Evolutionary conservation across 2,888 invertebrate genomes (phyloP), one percentile per base, ranked within the genome.

Genomic region (Eupeodes luniger): DNA sequence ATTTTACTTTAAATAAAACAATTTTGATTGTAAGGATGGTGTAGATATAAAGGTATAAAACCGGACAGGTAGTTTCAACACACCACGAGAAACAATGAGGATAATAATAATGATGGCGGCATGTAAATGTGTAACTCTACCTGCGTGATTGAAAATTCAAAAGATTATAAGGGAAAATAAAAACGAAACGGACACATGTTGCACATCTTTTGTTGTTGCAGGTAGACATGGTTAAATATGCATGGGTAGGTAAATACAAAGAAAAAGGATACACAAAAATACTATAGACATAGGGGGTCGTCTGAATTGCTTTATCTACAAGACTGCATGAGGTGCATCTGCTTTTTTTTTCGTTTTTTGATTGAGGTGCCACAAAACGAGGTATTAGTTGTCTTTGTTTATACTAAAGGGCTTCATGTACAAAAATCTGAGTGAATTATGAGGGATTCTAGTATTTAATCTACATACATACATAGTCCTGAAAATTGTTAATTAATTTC

Each of bases 71-170:
- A 59, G 47, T 49, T 59, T 7, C 59, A 36, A 4, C 47, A 16
- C n/a, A 34, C 1, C 14, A 70, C 36, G n/a, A 47, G 62, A 44
- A 59, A 66, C 27, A 27, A 49, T 49, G 66, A 66, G 47, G 14
- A 55, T 51, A 34, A 53, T 81, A 14, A 53, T 81, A 16, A 27
- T 70, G 10, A 47, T 47, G 34, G 69, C 51, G 66, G 53, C 53
- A 66, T 80, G 53, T 75, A 69, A 81, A 85, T 82, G 80, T 40
- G 80, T 40, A 72, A 72, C 57, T 67, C 67, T 84, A 88, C 87
- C 87, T 88, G 87, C 77, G 87, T 88, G 87, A 84, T 84, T 83
- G 51, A 75, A 82, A 74, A 59, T 72, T 34, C 44, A 49, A 75
- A 36, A 75, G 69, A 88, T 77, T 81, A 81, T 75, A 77, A 53